Evolutionary conservation across 1,140 invertebrate species (phyloP).

Genomic region (Calycopis cecrops): DNA sequence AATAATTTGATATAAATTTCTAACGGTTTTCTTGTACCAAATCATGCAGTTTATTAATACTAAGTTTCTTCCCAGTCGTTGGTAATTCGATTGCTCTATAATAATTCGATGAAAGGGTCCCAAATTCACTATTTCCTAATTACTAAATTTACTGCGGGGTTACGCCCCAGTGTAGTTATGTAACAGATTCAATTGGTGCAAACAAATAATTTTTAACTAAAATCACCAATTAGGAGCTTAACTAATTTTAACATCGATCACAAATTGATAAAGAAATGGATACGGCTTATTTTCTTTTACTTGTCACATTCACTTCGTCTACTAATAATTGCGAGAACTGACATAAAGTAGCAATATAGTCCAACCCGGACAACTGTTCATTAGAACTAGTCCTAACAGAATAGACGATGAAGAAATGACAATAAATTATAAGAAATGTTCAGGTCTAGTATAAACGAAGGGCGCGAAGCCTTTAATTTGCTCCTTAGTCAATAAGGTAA

Average conservation of each 20-base stretch:
- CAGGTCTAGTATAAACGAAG: slow-evolving; percentile 17
- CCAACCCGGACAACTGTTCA: not conserved
- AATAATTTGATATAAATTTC: too few species aligned
- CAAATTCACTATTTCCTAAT: slow-evolving; percentile 69
- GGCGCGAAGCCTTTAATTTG: slow-evolving; percentile 24
- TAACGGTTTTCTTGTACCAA: too few species aligned
- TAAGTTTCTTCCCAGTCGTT: slow-evolving; percentile 21
- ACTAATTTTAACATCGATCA: too few species aligned
- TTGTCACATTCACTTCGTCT: not conserved
- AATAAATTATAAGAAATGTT: slow-evolving; percentile 20
- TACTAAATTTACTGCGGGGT: slow-evolving; percentile 33
- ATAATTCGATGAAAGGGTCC: slow-evolving; percentile 49
- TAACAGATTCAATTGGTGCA: slow-evolving; percentile 4
- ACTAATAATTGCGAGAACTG: not conserved
- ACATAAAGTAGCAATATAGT: not conserved
- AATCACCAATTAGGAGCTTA: too few species aligned
- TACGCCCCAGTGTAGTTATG: slow-evolving; percentile 23
- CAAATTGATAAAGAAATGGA: too few species aligned
- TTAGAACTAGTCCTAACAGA: slow-evolving; percentile 16
- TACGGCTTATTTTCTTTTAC: too few species aligned
- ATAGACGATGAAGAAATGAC: slow-evolving; percentile 21
- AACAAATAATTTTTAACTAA: not conserved
- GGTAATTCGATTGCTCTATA: slow-evolving; percentile 39
- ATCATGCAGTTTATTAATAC: slow-evolving; percentile 16
- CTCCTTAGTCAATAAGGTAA: slow-evolving; percentile 10